phyloP scores from a whole-genome alignment of 2,113 vertebrate genomes.

The Otolemur garnettii region DNA sequence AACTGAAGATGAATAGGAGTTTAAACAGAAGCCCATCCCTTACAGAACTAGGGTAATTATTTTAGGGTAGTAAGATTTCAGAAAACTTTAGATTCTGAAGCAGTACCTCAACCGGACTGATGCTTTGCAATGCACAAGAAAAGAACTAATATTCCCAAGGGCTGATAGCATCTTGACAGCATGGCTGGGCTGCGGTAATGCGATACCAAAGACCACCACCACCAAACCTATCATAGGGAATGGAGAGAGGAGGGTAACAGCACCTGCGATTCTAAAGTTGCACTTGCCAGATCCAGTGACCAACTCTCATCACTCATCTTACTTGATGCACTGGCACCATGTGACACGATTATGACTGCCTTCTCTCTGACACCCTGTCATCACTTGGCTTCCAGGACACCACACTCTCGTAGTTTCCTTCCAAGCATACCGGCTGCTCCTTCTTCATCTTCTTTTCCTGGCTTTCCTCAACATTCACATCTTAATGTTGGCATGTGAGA shows the following conservation, averaged over 20 bases:
- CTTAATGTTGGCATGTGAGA: neutral
- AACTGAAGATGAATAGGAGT: neutral
- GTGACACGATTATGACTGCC: neutral
- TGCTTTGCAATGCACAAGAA: neutral
- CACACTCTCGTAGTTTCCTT: neutral
- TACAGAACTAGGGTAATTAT: neutral
- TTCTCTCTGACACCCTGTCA: neutral
- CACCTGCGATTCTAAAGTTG: neutral
- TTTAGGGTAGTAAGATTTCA: neutral
- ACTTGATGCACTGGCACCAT: neutral
- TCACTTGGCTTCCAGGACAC: neutral
- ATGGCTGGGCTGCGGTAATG: neutral
- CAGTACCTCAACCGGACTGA: neutral
- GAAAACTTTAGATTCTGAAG: neutral
- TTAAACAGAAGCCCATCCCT: neutral
- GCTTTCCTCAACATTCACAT: neutral
- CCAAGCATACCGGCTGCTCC: neutral
- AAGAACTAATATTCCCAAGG: neutral
- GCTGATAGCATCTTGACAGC: neutral
- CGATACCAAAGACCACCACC: neutral
- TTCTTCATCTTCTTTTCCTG: neutral
- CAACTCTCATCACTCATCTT: neutral
- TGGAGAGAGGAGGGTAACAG: neutral
- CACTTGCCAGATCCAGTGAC: neutral
- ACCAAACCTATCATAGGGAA: neutral